Conservation (phyloP, 2,888 invertebrate species). For the Sphecodes monilicornis region DNA sequence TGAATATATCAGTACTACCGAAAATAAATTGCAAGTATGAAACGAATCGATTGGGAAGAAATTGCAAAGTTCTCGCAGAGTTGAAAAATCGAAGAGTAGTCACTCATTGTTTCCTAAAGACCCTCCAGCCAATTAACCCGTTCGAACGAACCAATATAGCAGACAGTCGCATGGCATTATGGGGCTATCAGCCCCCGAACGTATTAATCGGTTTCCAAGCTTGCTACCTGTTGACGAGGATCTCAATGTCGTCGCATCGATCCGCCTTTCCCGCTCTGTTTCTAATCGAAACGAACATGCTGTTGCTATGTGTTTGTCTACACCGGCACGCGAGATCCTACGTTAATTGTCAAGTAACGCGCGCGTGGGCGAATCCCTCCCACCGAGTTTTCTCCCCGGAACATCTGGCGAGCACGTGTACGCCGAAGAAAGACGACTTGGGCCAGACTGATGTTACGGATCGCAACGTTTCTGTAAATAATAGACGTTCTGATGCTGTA, state of each 20-base stretch:
- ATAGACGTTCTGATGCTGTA: neutral
- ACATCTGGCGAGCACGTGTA: constrained; percentile 17
- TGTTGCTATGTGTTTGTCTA: neutral
- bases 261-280: neutral
- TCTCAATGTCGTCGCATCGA: neutral
- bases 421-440: neutral
- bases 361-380: neutral
- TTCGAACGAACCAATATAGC: neutral
- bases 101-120: neutral
- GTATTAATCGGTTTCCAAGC: neutral
- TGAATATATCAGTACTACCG: neutral
- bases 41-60: neutral
- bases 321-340: neutral
- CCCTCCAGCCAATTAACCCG: neutral
- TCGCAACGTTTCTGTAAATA: neutral
- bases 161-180: neutral
- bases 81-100: neutral
- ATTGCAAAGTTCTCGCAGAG: neutral
- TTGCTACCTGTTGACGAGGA: neutral
- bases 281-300: neutral
- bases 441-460: neutral
- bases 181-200: neutral
- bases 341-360: neutral
- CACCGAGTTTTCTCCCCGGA: neutral
- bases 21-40: neutral